Base-by-base conservation (phyloP, 2,797 vertebrate species). In the Kryptopterus vitreolus region DNA sequence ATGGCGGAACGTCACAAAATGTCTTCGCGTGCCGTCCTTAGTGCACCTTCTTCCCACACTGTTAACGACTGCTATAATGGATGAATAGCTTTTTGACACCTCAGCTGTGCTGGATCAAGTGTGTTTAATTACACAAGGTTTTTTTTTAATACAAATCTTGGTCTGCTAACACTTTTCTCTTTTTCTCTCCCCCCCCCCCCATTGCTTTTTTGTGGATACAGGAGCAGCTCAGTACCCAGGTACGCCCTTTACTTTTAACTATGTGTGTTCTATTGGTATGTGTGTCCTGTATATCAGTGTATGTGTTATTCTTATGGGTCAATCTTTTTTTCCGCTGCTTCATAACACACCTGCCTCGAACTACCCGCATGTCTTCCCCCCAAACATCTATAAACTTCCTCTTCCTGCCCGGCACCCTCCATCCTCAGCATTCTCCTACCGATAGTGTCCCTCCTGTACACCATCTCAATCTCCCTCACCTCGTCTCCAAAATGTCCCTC, bases 171-270 rank as follows among this genome's bases (percentile, higher is more conserved):
- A 46, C 68, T 10, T 82, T 69, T 88, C 78, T 90, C 73, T 86
- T 59, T 83, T 71, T 77, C 70, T 62, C 43, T 53, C 31, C 58
- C 76, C 65, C 80, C 57, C 74, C 62, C 35, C 50, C 33, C 13
- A 3, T 22, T 72, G 68, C 70, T 85, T n/a, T n/a, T n/a, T n/a
- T n/a, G n/a, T 77, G 84, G 55, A 79, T 85, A 6, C 89, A 94
- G 94, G 94, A 92, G 91, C 92, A 87, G 92, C 93, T 83, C 92
- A 94, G 86, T 87, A 90, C 33, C 89, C 91, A 92, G 93, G 93
- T 94, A 92, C 89, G 90, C 65, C 43, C 35, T 76, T n/a, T 26
- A 53, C 29, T 84, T 84, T 83, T 81, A 68, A 69, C 58, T 78
- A 38, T 83, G 26, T 77, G 66, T 85, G n/a, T 52, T 83, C 72